Evolutionary conservation across 2,797 vertebrate species (phyloP).

Genomic region (Clamator glandarius): DNA sequence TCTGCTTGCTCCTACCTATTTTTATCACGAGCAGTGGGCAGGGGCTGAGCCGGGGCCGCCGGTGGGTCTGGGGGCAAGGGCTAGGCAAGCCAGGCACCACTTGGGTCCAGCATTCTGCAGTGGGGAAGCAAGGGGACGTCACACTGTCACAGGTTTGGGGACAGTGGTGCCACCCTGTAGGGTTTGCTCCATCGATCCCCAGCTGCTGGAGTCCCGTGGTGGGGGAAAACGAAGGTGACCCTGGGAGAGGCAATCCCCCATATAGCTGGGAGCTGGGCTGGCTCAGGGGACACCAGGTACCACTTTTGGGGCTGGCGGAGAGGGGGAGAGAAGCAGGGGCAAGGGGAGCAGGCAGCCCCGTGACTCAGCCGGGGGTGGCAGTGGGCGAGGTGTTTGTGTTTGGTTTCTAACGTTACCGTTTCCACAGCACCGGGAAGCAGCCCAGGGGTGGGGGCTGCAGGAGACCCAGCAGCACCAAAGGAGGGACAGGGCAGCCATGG

Average conservation of each 20-base stretch:
- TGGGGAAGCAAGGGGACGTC: accelerated
- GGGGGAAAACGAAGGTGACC: background rate
- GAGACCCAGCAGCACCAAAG: background rate
- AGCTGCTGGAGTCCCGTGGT: background rate
- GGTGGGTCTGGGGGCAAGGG: background rate
- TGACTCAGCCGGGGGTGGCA: slow-evolving; percentile 61
- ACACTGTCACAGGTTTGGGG: accelerated
- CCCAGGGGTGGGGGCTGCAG: background rate
- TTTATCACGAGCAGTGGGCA: background rate
- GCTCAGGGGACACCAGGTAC: background rate
- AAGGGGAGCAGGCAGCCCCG: background rate
- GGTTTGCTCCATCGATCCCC: background rate
- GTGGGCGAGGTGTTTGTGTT: slow-evolving; percentile 44
- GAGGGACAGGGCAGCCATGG: background rate
- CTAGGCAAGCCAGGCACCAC: accelerated
- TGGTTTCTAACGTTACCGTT: slow-evolving; percentile 63
- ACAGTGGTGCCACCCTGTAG: background rate
- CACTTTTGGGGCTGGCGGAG: background rate
- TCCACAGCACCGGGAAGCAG: slow-evolving; percentile 41
- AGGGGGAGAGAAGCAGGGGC: background rate
- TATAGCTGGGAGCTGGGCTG: background rate
- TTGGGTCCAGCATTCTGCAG: background rate
- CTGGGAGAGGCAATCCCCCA: background rate
- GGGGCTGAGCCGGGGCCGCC: background rate
- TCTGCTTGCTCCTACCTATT: background rate